phyloP scores from a whole-genome alignment of 2,113 vertebrate genomes.

The Manacus vitellinus region DNA sequence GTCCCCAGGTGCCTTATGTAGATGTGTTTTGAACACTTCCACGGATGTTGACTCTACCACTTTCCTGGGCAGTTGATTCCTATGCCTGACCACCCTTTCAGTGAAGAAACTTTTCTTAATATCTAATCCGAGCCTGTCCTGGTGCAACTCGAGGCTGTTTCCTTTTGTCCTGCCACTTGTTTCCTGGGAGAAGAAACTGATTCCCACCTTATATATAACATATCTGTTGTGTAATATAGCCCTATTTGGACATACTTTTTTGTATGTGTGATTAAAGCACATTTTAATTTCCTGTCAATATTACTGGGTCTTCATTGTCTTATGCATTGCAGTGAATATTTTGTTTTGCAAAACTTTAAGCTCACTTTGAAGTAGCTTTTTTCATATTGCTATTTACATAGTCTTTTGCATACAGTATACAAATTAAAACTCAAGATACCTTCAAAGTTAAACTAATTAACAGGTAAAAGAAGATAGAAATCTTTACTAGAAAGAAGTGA shows the following conservation, averaged over 20 bases:
- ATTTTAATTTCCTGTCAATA: neutral
- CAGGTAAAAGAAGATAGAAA: neutral
- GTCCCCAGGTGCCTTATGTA: neutral
- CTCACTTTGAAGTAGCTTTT: neutral
- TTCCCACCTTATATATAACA: neutral
- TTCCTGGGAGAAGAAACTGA: neutral
- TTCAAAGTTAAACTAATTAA: neutral
- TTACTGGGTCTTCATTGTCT: neutral
- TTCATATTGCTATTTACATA: neutral
- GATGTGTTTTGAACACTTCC: neutral
- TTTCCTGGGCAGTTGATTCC: neutral
- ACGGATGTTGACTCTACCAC: neutral
- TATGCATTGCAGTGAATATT: neutral
- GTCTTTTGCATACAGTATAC: neutral
- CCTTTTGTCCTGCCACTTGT: neutral
- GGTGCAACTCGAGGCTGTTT: neutral
- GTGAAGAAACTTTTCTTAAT: neutral
- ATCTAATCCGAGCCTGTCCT: neutral
- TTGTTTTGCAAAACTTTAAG: neutral
- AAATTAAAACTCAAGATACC: neutral
- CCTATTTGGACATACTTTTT: neutral
- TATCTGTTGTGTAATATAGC: neutral
- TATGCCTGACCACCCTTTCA: too few species aligned
- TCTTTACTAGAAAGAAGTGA: neutral
- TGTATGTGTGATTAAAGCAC: neutral